Evolutionary conservation across 2,797 vertebrate species (phyloP).

Genomic region (Rhinichthys osculus): DNA sequence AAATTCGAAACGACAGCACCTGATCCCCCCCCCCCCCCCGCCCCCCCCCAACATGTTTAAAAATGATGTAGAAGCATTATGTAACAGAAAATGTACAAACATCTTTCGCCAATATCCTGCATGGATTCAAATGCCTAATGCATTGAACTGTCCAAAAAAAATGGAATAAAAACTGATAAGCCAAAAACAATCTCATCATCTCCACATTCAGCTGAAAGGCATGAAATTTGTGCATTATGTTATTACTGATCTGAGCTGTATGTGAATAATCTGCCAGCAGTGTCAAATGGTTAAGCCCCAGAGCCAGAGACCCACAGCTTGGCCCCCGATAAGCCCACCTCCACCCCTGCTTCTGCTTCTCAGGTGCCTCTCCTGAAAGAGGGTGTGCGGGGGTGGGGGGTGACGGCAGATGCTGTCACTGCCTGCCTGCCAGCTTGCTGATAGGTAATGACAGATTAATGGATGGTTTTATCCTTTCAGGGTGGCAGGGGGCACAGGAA

Average conservation of each 20-base stretch:
- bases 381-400: not conserved
- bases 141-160: not conserved
- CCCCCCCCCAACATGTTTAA: not conserved
- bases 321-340: slow-evolving; percentile 21
- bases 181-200: slow-evolving; percentile 33
- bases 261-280: slow-evolving; percentile 24
- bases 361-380: slow-evolving; percentile 30
- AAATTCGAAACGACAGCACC: not conserved
- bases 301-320: slow-evolving; percentile 1
- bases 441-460: slow-evolving; percentile 77
- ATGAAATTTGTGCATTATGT: slow-evolving; percentile 10
- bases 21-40: too few species aligned
- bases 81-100: not conserved
- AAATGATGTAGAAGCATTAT: not conserved
- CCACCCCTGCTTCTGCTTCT: not conserved
- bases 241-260: slow-evolving; percentile 22
- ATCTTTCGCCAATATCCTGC: not conserved
- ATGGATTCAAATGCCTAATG: not conserved
- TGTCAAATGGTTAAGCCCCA: slow-evolving; percentile 33
- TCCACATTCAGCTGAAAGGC: slow-evolving; percentile 4
- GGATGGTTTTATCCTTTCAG: slow-evolving; percentile 70
- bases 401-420: slow-evolving; percentile 68
- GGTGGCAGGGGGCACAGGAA: slow-evolving; percentile 66
- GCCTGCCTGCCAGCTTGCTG: slow-evolving; percentile 67
- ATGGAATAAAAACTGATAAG: slow-evolving; percentile 17